phyloP scores from a whole-genome alignment of 2,797 vertebrate species.

The Loris lydekkerianus region DNA sequence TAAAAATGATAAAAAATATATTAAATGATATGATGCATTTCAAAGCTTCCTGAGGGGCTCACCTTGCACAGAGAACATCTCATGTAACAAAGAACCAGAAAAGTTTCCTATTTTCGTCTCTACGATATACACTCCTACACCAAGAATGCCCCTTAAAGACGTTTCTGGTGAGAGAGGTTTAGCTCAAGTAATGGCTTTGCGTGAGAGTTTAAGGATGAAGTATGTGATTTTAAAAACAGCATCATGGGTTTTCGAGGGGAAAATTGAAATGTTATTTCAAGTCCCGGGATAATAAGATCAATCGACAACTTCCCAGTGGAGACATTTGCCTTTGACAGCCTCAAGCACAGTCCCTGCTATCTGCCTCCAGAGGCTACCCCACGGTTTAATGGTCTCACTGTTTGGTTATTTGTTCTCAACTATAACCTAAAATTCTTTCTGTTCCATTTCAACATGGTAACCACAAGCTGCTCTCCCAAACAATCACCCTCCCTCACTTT shows the following conservation, averaged over 20 bases:
- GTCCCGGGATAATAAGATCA: slow-evolving; percentile 77
- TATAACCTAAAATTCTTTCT: slow-evolving; percentile 39
- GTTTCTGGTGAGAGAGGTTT: slow-evolving; percentile 35
- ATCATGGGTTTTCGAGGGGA: slow-evolving; percentile 68
- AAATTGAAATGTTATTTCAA: slow-evolving; percentile 76
- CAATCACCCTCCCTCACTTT: background rate
- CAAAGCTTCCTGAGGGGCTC: background rate
- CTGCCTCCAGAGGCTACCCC: slow-evolving; percentile 55
- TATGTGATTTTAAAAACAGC: slow-evolving; percentile 54
- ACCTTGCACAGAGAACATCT: background rate
- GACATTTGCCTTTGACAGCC: slow-evolving; percentile 59
- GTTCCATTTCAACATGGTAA: slow-evolving; percentile 44
- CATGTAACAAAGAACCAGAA: background rate
- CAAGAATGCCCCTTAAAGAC: background rate
- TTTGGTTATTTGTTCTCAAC: slow-evolving; percentile 47
- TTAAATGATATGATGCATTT: background rate
- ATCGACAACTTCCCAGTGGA: slow-evolving; percentile 74
- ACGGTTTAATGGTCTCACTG: slow-evolving; percentile 30
- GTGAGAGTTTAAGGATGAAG: slow-evolving; percentile 64
- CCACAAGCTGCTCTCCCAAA: slow-evolving; percentile 14
- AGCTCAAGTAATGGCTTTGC: slow-evolving; percentile 38
- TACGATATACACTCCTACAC: background rate
- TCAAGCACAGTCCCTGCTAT: slow-evolving; percentile 29
- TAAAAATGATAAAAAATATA: background rate
- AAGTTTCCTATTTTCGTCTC: background rate